Conservation (phyloP, 2,113 vertebrate genomes). For the Okapia johnstoni region DNA sequence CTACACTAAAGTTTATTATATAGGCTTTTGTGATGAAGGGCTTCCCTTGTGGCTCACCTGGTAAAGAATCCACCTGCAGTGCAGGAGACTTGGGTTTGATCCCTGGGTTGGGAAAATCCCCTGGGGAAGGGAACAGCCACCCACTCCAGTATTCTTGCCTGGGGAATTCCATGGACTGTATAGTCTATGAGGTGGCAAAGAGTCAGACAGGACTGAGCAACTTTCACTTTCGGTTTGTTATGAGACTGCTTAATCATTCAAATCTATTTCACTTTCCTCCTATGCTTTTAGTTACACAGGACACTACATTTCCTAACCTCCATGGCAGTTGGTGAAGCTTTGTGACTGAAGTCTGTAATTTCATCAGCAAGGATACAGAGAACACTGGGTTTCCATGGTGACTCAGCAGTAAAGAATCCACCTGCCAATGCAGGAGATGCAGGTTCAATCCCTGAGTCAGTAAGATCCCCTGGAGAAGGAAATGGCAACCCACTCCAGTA, state of each 20-base stretch:
- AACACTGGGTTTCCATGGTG: neutral
- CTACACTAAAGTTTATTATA: neutral
- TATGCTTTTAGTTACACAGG: neutral
- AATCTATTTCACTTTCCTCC: neutral
- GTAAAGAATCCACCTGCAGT: neutral
- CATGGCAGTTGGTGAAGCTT: accelerated
- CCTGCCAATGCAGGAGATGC: neutral
- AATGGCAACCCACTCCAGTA: neutral
- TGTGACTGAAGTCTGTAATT: neutral
- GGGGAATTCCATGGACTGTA: neutral
- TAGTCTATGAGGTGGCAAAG: neutral
- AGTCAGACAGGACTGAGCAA: neutral
- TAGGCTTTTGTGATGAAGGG: neutral
- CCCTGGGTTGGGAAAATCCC: neutral
- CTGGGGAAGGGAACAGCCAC: neutral
- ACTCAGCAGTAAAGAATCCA: neutral
- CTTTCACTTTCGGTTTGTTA: neutral
- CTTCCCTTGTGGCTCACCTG: neutral
- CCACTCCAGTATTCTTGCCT: neutral
- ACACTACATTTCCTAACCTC: neutral
- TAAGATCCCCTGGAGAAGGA: neutral
- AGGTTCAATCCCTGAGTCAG: neutral
- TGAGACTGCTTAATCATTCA: neutral
- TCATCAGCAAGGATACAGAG: neutral
- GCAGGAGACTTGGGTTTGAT: neutral